These are phyloP conservation scores for Oxyruncus cristatus DNA, from an alignment of 2,113 vertebrate genomes.

Conservation along the genomic window DNA sequence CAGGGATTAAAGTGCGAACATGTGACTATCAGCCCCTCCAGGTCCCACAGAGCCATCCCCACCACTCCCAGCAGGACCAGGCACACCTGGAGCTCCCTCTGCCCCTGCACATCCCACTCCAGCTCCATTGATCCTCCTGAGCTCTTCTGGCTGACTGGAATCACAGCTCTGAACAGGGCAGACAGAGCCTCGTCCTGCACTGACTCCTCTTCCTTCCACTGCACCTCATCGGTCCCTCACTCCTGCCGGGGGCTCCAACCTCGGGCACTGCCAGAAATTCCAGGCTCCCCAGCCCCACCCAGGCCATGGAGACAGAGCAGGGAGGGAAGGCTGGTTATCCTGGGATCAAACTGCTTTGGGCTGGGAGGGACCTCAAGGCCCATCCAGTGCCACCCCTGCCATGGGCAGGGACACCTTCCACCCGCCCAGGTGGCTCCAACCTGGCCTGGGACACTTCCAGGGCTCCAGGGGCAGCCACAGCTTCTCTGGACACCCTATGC, in stretches of 20 bases:
- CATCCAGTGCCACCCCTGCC: accelerated
- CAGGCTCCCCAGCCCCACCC: not conserved
- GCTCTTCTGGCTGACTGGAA: not conserved
- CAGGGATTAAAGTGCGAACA: not conserved
- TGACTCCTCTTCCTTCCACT: not conserved
- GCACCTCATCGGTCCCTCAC: not conserved
- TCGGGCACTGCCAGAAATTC: not conserved
- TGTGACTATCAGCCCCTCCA: not conserved
- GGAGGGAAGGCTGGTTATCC: not conserved
- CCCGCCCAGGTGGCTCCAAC: not conserved
- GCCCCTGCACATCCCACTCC: not conserved
- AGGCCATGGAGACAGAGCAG: not conserved
- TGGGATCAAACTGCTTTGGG: not conserved
- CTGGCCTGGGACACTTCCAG: not conserved
- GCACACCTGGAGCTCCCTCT: not conserved
- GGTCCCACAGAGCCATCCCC: accelerated
- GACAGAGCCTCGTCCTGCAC: not conserved
- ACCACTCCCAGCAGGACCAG: not conserved
- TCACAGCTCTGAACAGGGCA: not conserved
- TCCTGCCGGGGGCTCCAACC: not conserved
- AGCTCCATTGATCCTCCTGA: not conserved
- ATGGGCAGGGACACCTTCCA: not conserved
- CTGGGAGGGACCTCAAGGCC: accelerated
- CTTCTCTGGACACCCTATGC: not conserved
- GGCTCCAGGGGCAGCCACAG: not conserved